Evolutionary conservation across 2,113 vertebrate genomes (phyloP).

Genomic region (Engystomops pustulosus): DNA sequence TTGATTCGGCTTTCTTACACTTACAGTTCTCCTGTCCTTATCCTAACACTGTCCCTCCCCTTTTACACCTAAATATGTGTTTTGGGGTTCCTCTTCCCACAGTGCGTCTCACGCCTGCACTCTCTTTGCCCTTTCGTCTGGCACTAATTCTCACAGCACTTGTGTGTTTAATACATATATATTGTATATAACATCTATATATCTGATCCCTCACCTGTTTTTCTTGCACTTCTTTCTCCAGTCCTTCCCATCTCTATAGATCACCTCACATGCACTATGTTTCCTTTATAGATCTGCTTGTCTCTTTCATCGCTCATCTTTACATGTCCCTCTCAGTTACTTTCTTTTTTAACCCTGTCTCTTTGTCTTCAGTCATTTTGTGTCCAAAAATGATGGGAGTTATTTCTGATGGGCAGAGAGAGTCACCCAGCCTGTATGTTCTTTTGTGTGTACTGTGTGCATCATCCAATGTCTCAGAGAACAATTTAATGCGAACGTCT

Average conservation of each 20-base stretch:
- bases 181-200: neutral
- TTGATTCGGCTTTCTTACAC: constrained; percentile 35
- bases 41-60: constrained; percentile 38
- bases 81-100: constrained; percentile 22
- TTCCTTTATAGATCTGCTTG: constrained; percentile 3
- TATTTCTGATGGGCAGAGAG: constrained; percentile 15
- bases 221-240: neutral
- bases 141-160: constrained; percentile 8
- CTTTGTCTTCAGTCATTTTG: neutral
- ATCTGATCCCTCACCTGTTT: neutral
- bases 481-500: constrained; percentile 1
- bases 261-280: constrained; percentile 38
- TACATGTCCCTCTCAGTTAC: neutral
- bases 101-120: constrained; percentile 46
- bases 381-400: neutral
- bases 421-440: neutral
- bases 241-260: neutral
- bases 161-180: neutral
- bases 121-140: constrained; percentile 10
- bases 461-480: neutral
- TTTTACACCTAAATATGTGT: constrained; percentile 42
- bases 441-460: constrained; percentile 6
- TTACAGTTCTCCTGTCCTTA: constrained; percentile 23
- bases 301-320: neutral
- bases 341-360: neutral